Conservation (phyloP, 2,888 invertebrate species). For the Odontocolon sp. region DNA sequence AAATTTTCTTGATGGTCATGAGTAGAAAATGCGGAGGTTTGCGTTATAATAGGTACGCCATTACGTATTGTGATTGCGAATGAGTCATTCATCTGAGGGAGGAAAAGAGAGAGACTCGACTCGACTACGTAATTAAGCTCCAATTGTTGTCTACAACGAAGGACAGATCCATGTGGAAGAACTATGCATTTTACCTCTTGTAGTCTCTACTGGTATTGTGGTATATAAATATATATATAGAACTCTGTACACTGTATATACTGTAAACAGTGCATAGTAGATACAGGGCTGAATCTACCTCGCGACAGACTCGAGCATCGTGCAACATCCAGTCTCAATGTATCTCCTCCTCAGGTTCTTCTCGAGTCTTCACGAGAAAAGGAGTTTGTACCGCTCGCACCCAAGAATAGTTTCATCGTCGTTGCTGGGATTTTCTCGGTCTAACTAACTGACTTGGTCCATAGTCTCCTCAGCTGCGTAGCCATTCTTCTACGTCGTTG, state of each 20-base stretch:
- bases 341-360: slow-evolving; percentile 38
- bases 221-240: background rate
- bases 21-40: slow-evolving; percentile 44
- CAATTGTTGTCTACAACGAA: slow-evolving; percentile 70
- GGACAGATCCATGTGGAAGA: slow-evolving; percentile 42
- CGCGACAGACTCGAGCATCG: background rate
- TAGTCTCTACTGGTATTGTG: no score
- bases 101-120: slow-evolving; percentile 40
- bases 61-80: slow-evolving; percentile 45
- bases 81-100: slow-evolving; percentile 43
- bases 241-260: slow-evolving; percentile 18
- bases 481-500: slow-evolving; percentile 36
- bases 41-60: slow-evolving; percentile 11
- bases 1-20: background rate
- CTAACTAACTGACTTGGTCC: slow-evolving; percentile 19
- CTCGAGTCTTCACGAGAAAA: slow-evolving; percentile 35
- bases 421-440: slow-evolving; percentile 30
- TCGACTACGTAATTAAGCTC: slow-evolving; percentile 71
- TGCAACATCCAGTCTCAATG: slow-evolving; percentile 27
- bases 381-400: slow-evolving; percentile 26
- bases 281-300: slow-evolving; percentile 7
- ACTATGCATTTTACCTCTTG: slow-evolving; percentile 9
- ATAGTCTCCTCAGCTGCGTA: slow-evolving; percentile 23
- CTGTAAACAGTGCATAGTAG: no score
- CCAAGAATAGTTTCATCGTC: slow-evolving; percentile 53